Evolutionary conservation across 2,797 vertebrate species (phyloP), one percentile per base, ranked within the genome.

Genomic region (Meriones psammophilus): DNA sequence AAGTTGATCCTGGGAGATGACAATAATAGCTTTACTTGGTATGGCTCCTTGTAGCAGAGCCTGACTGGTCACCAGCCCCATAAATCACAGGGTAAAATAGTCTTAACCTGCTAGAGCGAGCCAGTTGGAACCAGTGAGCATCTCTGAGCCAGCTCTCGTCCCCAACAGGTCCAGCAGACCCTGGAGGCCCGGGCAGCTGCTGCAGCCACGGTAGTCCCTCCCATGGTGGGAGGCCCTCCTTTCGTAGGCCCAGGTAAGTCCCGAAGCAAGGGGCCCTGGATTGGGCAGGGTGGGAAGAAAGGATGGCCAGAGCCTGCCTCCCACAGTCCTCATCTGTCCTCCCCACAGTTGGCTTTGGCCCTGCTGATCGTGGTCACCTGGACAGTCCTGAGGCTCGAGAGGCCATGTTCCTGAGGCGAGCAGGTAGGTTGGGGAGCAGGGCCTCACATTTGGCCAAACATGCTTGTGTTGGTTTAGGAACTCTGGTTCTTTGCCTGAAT

Each of bases 161-260:
- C 60, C 39, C 54, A 87, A 66, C 96, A 99, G 99, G 99, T 99
- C 74, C 99, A 99, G 91, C 99, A 99, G 98, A 99, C 99, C 22
- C 97, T 99, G 94, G 99, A 99, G 1, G 99, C 99, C n/a, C 98
- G 99, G 96, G 99, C 99, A 56, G 99, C 99, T 0, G 98, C 98
- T 2, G 98, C 98, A 58, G 99, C 98, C 84, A 99, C 98, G 62
- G 99, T 99, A 33, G 98, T 99, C 86, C 50, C 97, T 71, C 97
- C 98, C n/a, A 97, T 98, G 81, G 98, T 98, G 92, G 99, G 99
- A 13, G 99, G 99, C 26, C 99, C 99, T 5, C 97, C 98, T 3
- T 99, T 99, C 97, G 99, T 99, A 68, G 99, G 99, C 50, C 98
- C 98, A 97, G 98, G 98, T 98, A 89, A 95, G 96, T 97, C 83